These are phyloP conservation scores for Schizothorax lantsangensis DNA, from an alignment of 2,797 vertebrate genomes.

Conservation along the genomic window DNA sequence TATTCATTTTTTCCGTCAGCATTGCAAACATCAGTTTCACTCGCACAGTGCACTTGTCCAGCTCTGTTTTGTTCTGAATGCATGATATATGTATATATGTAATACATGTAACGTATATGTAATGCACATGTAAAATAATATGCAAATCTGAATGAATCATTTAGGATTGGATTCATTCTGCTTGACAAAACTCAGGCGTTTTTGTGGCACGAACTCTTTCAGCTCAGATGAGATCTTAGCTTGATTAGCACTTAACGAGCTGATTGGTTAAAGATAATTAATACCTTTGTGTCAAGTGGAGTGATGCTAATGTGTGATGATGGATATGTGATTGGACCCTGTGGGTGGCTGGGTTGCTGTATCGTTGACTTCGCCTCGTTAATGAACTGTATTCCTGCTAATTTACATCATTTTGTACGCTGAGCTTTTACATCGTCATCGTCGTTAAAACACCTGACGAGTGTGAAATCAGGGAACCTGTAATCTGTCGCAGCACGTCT, in stretches of 20 bases:
- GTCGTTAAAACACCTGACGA: background rate
- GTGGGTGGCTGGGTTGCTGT: background rate
- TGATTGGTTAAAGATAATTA: slow-evolving; percentile 7
- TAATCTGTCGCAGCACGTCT: slow-evolving; percentile 5
- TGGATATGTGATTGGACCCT: background rate
- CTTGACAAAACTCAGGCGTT: background rate
- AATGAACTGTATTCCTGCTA: background rate
- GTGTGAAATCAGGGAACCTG: background rate
- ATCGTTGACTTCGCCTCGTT: background rate
- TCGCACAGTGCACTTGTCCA: too few relatives aligned
- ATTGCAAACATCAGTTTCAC: too few relatives aligned
- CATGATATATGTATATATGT: too few relatives aligned
- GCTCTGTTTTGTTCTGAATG: too few relatives aligned
- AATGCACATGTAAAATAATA: too few relatives aligned
- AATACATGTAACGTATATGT: too few relatives aligned
- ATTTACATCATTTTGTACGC: background rate
- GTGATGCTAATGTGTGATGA: background rate
- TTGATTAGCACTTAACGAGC: slow-evolving; percentile 25
- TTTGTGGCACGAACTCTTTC: background rate
- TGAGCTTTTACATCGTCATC: background rate
- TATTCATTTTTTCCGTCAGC: too few relatives aligned
- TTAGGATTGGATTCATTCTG: background rate
- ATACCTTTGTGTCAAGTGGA: background rate
- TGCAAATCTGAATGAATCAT: too few relatives aligned
- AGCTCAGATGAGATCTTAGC: background rate